Evolutionary conservation across 2,797 vertebrate genomes (phyloP).

Genomic region (Harpagifer antarcticus): DNA sequence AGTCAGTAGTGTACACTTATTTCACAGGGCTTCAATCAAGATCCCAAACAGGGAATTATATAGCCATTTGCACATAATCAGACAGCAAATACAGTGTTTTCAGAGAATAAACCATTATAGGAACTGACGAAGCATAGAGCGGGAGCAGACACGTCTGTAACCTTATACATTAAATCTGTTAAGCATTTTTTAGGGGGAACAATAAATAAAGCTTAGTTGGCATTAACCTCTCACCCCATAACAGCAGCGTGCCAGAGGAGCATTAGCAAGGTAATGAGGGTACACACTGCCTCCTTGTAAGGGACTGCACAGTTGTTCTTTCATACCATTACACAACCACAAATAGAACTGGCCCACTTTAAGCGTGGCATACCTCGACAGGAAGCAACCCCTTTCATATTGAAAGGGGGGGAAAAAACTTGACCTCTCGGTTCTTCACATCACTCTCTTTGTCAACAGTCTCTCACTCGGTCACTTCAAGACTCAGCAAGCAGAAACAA

Average conservation of each 20-base stretch:
- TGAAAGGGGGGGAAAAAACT: slow-evolving; percentile 55
- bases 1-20: slow-evolving; percentile 13
- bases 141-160: slow-evolving; percentile 78
- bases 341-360: slow-evolving; percentile 83
- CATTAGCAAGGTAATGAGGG: slow-evolving; percentile 88
- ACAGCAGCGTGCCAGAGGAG: slow-evolving; percentile 82
- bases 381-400: slow-evolving; percentile 84
- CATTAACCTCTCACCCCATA: slow-evolving; percentile 84
- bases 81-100: slow-evolving; percentile 62
- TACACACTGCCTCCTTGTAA: slow-evolving; percentile 88
- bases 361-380: slow-evolving; percentile 78
- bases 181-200: slow-evolving; percentile 84
- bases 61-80: slow-evolving; percentile 47
- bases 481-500: slow-evolving; percentile 36
- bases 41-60: slow-evolving; percentile 36
- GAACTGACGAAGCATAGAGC: slow-evolving; percentile 58
- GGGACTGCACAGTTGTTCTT: slow-evolving; percentile 87
- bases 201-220: slow-evolving; percentile 89
- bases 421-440: slow-evolving; percentile 79
- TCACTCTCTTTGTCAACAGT: slow-evolving; percentile 81
- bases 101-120: slow-evolving; percentile 70
- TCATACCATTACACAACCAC: slow-evolving; percentile 86
- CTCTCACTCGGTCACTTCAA: slow-evolving; percentile 67
- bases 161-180: slow-evolving; percentile 84
- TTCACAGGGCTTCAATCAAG: slow-evolving; percentile 38